Conservation (phyloP, 2,113 vertebrate genomes). For the Aplodontia rufa region DNA sequence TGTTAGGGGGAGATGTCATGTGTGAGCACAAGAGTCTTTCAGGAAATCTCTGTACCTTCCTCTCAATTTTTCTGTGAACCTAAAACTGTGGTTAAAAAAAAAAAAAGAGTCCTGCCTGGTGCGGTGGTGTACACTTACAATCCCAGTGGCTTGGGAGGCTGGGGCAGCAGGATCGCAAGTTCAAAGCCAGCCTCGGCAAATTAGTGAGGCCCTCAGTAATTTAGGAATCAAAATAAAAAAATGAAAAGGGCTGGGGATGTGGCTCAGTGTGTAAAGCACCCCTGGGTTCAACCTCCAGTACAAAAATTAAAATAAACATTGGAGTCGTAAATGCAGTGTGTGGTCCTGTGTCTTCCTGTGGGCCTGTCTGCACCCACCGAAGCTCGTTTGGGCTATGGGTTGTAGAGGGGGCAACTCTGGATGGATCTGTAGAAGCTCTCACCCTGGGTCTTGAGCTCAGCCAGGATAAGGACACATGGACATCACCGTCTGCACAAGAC, state of each 20-base stretch:
- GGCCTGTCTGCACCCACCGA: neutral
- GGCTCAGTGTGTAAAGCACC: too few relatives aligned
- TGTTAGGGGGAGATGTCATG: neutral
- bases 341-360: neutral
- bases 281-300: too few relatives aligned
- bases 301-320: too few relatives aligned
- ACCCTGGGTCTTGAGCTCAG: neutral
- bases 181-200: too few relatives aligned
- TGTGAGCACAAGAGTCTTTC: too few relatives aligned
- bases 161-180: too few relatives aligned
- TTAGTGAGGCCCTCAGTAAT: too few relatives aligned
- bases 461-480: rapidly evolving
- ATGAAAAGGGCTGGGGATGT: too few relatives aligned
- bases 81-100: neutral
- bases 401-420: neutral
- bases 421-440: neutral
- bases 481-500: rapidly evolving
- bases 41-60: neutral
- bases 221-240: too few relatives aligned
- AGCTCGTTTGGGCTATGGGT: neutral
- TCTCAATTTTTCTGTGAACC: neutral
- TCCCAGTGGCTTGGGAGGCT: too few relatives aligned
- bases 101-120: neutral
- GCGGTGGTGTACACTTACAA: too few relatives aligned
- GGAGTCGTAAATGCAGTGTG: too few relatives aligned